Base-by-base conservation (phyloP, 2,797 vertebrate species). In the Muraenolepis orangiensis region DNA sequence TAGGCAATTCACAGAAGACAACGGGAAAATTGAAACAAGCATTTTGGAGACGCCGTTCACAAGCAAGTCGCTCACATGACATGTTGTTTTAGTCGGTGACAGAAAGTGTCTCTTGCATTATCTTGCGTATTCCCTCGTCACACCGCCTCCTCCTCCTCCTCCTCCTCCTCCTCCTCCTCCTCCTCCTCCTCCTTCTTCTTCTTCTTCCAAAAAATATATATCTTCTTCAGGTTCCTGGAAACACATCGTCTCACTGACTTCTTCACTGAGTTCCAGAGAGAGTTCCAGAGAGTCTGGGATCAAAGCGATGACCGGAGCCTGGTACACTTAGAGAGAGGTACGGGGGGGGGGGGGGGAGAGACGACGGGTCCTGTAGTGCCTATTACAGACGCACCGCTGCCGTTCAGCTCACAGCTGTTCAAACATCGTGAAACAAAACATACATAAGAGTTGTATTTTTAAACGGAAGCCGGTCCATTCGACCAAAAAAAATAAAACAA, bases 391-490 rank as follows among this genome's bases (percentile, higher is more conserved):
- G 88, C 82, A n/a, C 89, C 90, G 79, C 70, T 76, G 77, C 81
- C 84, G 82, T 82, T 84, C 79, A 89, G 83, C 81, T 72, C 83
- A 84, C 93, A 93, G 92, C 94, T 94, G 92, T 89, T 80, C 77
- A 93, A 94, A 95, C 90, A 93, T 83, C 83, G 89, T 91, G 91
- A 85, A 90, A 90, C 85, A 93, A 93, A 92, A 84, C 78, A 73
- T 76, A n/a, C n/a, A n/a, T n/a, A n/a, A 76, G 77, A 83, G 88
- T 88, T 91, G 90, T 67, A 67, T 67, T 67, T 67, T 92, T 74
- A 73, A 88, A 92, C 90, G 92, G 90, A 94, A 93, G 87, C 82
- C 80, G 83, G 90, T 64, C 90, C 91, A 93, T 93, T 93, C 85
- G 81, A 77, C 77, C 72, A 83, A 88, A 78, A 91, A 92, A 91